A percentile compares a stretch with the other conserved stretches of the same genome.
Evolutionary conservation across 2,888 invertebrate genomes (phyloP).

Genomic region (Lydus trimaculatus): DNA sequence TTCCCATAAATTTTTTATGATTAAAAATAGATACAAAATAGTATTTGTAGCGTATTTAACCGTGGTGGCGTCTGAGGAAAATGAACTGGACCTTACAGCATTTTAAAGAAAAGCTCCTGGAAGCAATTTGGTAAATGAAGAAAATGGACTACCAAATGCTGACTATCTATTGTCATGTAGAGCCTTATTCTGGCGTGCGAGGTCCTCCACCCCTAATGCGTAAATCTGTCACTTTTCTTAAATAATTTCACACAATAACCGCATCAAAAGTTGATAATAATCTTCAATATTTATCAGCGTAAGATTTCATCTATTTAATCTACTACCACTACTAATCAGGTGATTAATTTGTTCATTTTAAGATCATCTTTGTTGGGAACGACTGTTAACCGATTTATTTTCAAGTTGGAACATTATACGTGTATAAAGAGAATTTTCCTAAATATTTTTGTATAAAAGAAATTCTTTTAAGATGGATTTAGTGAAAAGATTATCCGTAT

Average conservation of each 20-base stretch:
- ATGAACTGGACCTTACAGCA: no score
- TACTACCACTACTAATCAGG: not conserved
- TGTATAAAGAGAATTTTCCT: not conserved
- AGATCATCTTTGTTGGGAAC: not conserved
- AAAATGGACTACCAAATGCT: no score
- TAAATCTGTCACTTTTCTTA: no score
- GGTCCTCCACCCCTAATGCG: no score
- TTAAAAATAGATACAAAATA: no score
- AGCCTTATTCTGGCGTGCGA: no score
- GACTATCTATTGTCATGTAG: no score
- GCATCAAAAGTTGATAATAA: not conserved
- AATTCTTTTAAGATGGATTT: not conserved
- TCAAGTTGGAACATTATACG: not conserved
- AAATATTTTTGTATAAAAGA: not conserved
- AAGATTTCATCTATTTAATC: not conserved
- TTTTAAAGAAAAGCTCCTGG: no score
- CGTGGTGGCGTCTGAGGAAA: no score
- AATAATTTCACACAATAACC: not conserved
- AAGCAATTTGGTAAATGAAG: no score
- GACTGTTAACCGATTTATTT: not conserved
- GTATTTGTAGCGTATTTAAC: no score
- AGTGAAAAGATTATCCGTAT: not conserved
- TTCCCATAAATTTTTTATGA: no score
- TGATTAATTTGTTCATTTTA: constrained; percentile 1
- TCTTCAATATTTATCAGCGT: not conserved